A percentile compares a stretch with the other conserved stretches of the same genome.
Evolutionary conservation across 2,888 invertebrate species (phyloP).

Genomic region (Drosophila engyochracea): DNA sequence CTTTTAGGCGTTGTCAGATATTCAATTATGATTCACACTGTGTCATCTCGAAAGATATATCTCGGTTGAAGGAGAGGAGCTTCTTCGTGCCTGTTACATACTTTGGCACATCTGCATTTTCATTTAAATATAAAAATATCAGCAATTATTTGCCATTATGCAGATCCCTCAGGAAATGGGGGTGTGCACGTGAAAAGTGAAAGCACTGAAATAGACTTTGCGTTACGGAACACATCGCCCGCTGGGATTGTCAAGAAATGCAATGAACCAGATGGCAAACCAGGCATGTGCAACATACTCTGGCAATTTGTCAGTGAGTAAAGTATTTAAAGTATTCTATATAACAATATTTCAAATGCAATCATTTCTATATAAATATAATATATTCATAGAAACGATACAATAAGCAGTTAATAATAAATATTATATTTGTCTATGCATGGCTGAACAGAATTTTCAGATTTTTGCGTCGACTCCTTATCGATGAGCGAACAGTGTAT

Average conservation of each 20-base stretch:
- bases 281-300: background rate
- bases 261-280: background rate
- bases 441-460: background rate
- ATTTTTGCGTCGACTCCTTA: too few species aligned
- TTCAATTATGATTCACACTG: background rate
- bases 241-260: background rate
- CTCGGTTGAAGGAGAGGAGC: too few species aligned
- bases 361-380: too few species aligned
- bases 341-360: background rate
- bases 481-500: too few species aligned
- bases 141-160: background rate
- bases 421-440: background rate
- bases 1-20: slow-evolving; percentile 50
- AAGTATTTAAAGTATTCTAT: background rate
- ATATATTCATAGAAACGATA: background rate
- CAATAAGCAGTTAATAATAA: background rate
- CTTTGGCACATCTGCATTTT: background rate
- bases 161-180: background rate
- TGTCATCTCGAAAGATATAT: too few species aligned
- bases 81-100: background rate
- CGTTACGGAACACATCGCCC: background rate
- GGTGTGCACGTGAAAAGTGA: background rate
- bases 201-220: background rate
- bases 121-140: background rate
- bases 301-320: background rate